Base-by-base conservation (phyloP, 2,888 invertebrate species). In the Busseola fusca region DNA sequence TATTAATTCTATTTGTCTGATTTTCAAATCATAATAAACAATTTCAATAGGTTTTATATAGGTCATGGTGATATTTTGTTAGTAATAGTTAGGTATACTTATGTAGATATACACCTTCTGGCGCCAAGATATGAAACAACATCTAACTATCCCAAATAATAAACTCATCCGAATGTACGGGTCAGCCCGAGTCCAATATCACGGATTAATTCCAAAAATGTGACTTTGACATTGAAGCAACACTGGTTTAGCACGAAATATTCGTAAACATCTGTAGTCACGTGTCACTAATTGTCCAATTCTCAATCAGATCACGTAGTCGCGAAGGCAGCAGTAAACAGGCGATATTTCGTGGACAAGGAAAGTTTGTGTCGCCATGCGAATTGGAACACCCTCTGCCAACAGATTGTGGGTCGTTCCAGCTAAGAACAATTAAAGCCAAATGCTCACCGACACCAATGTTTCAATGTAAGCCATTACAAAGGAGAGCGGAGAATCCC, bases 391-490 rank as follows among this genome's bases (percentile, higher is more conserved):
- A 57, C 59, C 54, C 76, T 52, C 65, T 74, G 76, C 80, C 72
- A 83, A 82, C 85, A 86, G 87, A 87, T 87, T 88, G 87, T 80
- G 85, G 87, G 82, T 83, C 83, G 83, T 81, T 74, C 72, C 68
- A 80, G 78, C 80, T 76, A 83, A 80, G 86, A 89, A 89, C 91
- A 90, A 91, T 92, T 92, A 91, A 89, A 90, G 85, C 90, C 89
- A 91, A 86, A 90, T 88, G 88, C 86, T 88, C 84, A 87, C 87
- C 84, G 82, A 88, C 87, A 86, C 87, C 87, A 88, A 84, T 86
- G 87, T 87, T 89, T 85, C 88, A 87, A 86, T 88, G 87, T 87
- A 85, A 86, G 83, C 85, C 83, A 71, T 87, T 87, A 86, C 84
- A 86, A 87, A 87, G 81, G 87, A 88, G 84, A 80, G 80, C 85